Percentiles rank a stretch among this genome's conserved stretches.
phyloP scores from a whole-genome alignment of 2,797 vertebrate genomes.

The Anguilla marmorata region DNA sequence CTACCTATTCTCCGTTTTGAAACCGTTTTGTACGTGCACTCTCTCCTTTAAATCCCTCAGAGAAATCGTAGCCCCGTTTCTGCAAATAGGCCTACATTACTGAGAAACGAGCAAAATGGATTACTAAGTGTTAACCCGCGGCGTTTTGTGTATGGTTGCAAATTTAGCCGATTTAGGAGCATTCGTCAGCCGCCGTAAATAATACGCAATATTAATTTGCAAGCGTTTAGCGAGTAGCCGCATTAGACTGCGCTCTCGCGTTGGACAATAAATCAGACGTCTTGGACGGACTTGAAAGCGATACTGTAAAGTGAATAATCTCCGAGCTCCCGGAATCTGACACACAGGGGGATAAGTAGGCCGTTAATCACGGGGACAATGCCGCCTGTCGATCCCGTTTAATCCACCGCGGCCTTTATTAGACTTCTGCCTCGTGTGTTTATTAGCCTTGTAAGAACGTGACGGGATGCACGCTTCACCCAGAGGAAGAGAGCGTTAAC shows the following conservation, averaged over 20 bases:
- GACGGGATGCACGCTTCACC: not conserved
- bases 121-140: constrained; percentile 8
- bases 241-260: constrained; percentile 11
- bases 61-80: not conserved
- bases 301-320: constrained; percentile 28
- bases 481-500: not conserved
- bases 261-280: constrained; percentile 29
- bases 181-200: constrained; percentile 27
- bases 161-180: constrained; percentile 15
- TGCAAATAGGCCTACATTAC: not conserved
- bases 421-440: not conserved
- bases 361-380: constrained; percentile 24
- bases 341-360: not conserved
- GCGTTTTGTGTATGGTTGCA: constrained; percentile 16
- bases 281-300: constrained; percentile 28
- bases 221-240: constrained; percentile 18
- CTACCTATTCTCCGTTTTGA: not conserved
- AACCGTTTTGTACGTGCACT: constrained; percentile 5
- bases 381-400: not conserved
- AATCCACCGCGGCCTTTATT: not conserved
- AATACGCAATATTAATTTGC: constrained; percentile 32
- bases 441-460: not conserved
- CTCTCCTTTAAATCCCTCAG: not conserved
- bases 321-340: constrained; percentile 9
- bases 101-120: constrained; percentile 16